Base-by-base conservation (phyloP, 2,113 vertebrate species). In the Podilymbus podiceps region DNA sequence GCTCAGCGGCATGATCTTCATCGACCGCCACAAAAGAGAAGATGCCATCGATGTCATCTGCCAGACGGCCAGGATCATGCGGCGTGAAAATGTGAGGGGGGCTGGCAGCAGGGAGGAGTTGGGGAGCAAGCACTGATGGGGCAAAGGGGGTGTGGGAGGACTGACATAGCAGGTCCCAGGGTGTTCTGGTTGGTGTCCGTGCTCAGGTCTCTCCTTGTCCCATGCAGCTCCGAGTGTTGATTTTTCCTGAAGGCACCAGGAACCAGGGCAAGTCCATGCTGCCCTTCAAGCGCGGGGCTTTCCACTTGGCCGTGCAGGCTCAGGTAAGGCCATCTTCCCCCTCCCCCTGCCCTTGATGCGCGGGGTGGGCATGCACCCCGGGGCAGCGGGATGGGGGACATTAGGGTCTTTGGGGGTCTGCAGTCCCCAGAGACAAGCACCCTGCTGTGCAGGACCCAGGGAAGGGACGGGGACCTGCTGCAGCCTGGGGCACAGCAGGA, bases 271-370 rank as follows among this genome's bases (percentile, higher is more conserved):
- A 89, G 15, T 97, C 98, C 86, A 97, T 98, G 97, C 97, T 98
- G 95, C 98, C 98, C 55, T 98, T 98, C 95, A 98, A 98, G 93
- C 98, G 98, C 0, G 98, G 98, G 5, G 98, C 98, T 56, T 98
- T 98, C 94, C 98, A 98, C 88, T 96, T 98, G 63, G 98, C 98
- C 0, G 98, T 98, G 55, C 98, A 98, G 93, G 98, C 98, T 74
- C 98, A 98, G 98, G 98, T 98, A 49, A 94, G 85, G 11, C 22
- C 50, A 17, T 5, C 13, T 2, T 60, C 22, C 22, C 9, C 15
- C 10, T 56, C 8, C 23, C 6, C 27, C 60, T 38, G 17, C 9
- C 46, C 28, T 72, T 24, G 49, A 23, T 9, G 21, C 50, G 6
- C 0, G 0, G 27, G 33, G 35, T 27, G 30, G 46, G 23, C 1